Conservation (phyloP, 2,113 vertebrate genomes). For the Caloenas nicobarica region DNA sequence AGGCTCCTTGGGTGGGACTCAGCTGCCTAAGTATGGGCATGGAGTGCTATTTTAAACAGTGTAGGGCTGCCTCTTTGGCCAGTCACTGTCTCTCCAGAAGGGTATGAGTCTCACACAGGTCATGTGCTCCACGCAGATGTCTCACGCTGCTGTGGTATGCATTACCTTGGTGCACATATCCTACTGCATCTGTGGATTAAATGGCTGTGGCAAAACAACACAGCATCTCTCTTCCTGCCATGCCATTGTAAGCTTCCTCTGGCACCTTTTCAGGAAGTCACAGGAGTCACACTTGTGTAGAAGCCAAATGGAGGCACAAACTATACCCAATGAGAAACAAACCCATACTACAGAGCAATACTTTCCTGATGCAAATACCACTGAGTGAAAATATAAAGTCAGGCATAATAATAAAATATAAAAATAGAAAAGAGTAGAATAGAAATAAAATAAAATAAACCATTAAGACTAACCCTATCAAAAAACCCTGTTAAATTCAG, state of each 20-base stretch:
- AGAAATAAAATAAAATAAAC: not conserved
- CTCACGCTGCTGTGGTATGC: fast-evolving
- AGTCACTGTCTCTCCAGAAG: not conserved
- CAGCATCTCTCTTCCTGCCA: not conserved
- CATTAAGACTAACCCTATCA: not conserved
- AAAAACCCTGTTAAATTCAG: not conserved
- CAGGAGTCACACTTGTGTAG: not conserved
- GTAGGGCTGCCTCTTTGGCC: not conserved
- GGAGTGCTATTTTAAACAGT: not conserved
- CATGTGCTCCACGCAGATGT: not conserved
- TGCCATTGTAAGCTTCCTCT: not conserved
- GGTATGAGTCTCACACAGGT: not conserved
- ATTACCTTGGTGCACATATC: not conserved
- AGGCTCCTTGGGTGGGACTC: not conserved
- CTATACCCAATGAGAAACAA: not conserved
- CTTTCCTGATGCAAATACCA: not conserved
- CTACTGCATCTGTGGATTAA: not conserved
- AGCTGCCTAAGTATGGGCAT: not conserved
- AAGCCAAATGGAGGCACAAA: not conserved
- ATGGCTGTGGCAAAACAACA: not conserved
- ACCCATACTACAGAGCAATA: not conserved
- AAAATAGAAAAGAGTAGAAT: not conserved
- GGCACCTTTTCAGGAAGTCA: not conserved
- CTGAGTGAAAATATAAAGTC: not conserved
- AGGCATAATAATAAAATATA: not conserved